Percentiles rank a stretch among this genome's conserved stretches.
phyloP scores from a whole-genome alignment of 2,888 invertebrate species.

The Entomobrya multifasciata region DNA sequence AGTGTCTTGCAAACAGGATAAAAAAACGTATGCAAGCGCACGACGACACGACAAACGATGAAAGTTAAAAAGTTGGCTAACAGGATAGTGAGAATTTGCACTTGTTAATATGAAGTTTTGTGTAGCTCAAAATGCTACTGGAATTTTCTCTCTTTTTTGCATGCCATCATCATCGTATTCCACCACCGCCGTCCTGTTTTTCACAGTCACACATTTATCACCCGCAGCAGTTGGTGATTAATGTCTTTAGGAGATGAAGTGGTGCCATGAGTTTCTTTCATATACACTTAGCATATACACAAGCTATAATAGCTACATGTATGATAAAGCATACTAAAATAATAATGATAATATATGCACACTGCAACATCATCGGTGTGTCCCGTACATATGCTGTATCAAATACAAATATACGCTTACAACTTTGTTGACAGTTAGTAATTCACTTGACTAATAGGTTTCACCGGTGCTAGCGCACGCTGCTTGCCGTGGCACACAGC shows the following conservation, averaged over 20 bases:
- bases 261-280: conserved; percentile 36
- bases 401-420: not conserved
- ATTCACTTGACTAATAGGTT: conserved; percentile 73
- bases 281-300: too few relatives aligned
- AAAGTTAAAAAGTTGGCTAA: conserved; percentile 38
- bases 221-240: conserved; percentile 66
- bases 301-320: too few relatives aligned
- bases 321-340: too few relatives aligned
- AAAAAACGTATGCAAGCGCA: not conserved
- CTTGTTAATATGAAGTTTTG: conserved; percentile 46
- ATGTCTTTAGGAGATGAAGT: conserved; percentile 67
- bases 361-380: not conserved
- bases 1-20: not conserved
- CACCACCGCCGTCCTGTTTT: conserved; percentile 16
- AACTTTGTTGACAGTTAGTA: conserved; percentile 73
- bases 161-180: conserved; percentile 13
- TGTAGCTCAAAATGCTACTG: conserved; percentile 48
- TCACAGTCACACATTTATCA: conserved; percentile 65
- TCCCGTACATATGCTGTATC: not conserved
- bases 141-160: conserved; percentile 63
- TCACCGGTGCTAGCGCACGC: conserved; percentile 64
- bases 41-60: not conserved
- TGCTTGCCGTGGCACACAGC: not conserved
- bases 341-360: not conserved
- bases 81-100: conserved; percentile 60